Conservation (phyloP, 2,113 vertebrate genomes). For the Pangasianodon gigas region DNA sequence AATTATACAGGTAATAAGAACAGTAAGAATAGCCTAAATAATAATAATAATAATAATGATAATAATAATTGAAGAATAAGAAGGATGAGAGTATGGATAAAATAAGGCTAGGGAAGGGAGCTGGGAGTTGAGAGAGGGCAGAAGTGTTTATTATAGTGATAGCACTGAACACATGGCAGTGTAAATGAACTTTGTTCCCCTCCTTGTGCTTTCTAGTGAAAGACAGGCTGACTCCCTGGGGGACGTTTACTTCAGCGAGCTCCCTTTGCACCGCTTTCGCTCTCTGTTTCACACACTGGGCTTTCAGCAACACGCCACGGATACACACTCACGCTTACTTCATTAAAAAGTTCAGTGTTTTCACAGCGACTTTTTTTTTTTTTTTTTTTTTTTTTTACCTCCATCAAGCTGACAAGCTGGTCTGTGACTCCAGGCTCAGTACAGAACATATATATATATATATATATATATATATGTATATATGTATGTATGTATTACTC, state of each 20-base stretch:
- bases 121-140: not conserved
- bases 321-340: constrained; percentile 61
- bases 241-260: constrained; percentile 37
- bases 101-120: not conserved
- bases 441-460: too few relatives aligned
- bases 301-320: constrained; percentile 61
- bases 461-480: too few relatives aligned
- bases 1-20: not conserved
- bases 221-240: constrained; percentile 42
- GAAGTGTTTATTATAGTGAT: not conserved
- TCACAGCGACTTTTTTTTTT: constrained; percentile 51
- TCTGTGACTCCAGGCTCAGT: not conserved
- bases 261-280: constrained; percentile 38
- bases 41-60: not conserved
- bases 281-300: constrained; percentile 53
- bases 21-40: not conserved
- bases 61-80: not conserved
- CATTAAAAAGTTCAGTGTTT: constrained; percentile 69
- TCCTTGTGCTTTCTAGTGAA: constrained; percentile 48
- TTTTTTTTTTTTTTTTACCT: constrained; percentile 12
- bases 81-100: not conserved
- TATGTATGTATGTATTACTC: too few relatives aligned
- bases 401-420: not conserved
- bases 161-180: not conserved
- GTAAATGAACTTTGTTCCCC: constrained; percentile 30